Evolutionary conservation across 2,888 invertebrate species (phyloP), one percentile per base, ranked within the genome.

Genomic region (Dexiosoma caninum): DNA sequence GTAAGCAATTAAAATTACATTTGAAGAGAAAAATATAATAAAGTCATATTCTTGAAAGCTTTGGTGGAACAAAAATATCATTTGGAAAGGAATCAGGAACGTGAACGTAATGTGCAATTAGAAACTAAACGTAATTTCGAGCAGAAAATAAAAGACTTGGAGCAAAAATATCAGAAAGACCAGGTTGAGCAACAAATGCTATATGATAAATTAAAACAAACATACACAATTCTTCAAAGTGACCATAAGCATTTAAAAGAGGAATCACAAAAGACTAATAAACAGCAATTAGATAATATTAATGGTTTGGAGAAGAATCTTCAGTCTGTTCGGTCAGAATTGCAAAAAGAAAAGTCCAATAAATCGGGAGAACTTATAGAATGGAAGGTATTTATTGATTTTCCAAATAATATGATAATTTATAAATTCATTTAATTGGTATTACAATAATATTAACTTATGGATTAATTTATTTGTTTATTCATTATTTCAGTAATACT

Each of bases 51-150:
- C 6, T 23, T 44, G 40, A 88, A 84, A 93, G 93, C 92, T 51
- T 91, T 93, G 62, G 91, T 92, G 19, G 92, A 93, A 82, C 92
- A 92, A 81, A 93, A 93, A 86, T 90, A 91, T 79, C 88, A 91
- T 49, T 86, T 92, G 64, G 93, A 93, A 84, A 92, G 92, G 84
- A 92, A 91, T 16, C 85, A 92, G 30, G 92, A 92, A 84, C 89
- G 89, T 42, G 92, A 93, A 86, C 92, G 92, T 77, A 89, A 89
- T 4, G 92, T 92, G 76, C 92, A 92, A 83, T 88, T 91, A 78
- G 91, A 91, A 82, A 89, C 90, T 8, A 91, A 91, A 84, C 91
- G 90, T 40, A 90, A 90, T 62, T 91, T 91, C 60, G 90, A 92
- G 46, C 91, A 91, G 84, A 90, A 90, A 84, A 83, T 91, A 59